These are phyloP conservation scores for Calephelis perditalis DNA, from an alignment of 2,888 invertebrate species.

Conservation along the genomic window DNA sequence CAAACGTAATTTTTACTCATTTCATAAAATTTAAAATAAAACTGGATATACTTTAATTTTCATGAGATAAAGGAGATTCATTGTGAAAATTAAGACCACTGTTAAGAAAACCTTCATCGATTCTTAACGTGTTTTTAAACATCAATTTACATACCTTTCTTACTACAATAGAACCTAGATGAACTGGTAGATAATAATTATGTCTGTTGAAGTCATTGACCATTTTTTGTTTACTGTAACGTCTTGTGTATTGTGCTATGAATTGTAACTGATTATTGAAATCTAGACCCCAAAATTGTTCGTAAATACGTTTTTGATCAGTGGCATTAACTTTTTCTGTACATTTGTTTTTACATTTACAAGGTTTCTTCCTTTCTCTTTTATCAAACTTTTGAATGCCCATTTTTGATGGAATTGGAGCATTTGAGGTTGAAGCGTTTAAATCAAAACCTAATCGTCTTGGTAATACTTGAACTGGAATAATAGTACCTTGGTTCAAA, in stretches of 20 bases:
- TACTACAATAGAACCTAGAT: constrained; percentile 2
- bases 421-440: constrained; percentile 2
- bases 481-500: not conserved
- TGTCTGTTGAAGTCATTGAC: constrained; percentile 4
- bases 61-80: not conserved
- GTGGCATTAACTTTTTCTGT: constrained; percentile 2
- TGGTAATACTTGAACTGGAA: constrained; percentile 2
- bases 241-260: constrained; percentile 8
- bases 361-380: constrained; percentile 4
- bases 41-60: not conserved
- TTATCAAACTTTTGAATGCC: constrained; percentile 1
- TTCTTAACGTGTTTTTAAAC: constrained; percentile 5
- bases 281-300: constrained; percentile 5
- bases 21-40: too few relatives aligned
- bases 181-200: constrained; percentile 5
- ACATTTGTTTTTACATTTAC: constrained; percentile 11
- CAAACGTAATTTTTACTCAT: too few relatives aligned
- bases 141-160: constrained; percentile 1
- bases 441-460: not conserved
- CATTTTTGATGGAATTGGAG: not conserved
- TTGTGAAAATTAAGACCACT: constrained; percentile 9
- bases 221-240: not conserved
- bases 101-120: constrained; percentile 1
- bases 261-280: constrained; percentile 8
- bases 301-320: constrained; percentile 6